These are phyloP conservation scores for Saccopteryx bilineata DNA, from an alignment of 2,113 vertebrate species.

Conservation along the genomic window DNA sequence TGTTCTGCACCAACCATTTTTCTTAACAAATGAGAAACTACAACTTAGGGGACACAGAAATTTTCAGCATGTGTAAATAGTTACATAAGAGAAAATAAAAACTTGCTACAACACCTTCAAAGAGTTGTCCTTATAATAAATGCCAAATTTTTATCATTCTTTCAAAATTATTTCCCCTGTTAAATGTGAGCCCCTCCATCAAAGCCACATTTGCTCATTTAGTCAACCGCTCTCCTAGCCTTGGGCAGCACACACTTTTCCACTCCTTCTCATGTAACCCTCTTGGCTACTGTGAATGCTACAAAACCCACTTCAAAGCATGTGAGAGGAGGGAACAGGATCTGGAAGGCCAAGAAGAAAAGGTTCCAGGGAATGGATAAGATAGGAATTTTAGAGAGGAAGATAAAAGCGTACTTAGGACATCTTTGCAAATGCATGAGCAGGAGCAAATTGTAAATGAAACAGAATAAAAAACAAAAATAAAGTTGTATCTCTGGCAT, in stretches of 20 bases:
- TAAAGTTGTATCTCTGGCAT: not conserved
- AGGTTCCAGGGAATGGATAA: constrained; percentile 62
- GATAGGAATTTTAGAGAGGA: constrained; percentile 63
- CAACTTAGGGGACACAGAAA: constrained; percentile 51
- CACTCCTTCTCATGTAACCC: constrained; percentile 80
- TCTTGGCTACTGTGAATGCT: constrained; percentile 81
- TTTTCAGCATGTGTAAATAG: constrained; percentile 74
- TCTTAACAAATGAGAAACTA: constrained; percentile 55
- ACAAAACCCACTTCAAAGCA: constrained; percentile 83
- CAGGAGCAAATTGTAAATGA: constrained; percentile 26
- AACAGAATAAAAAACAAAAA: constrained; percentile 59
- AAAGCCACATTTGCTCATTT: constrained; percentile 78
- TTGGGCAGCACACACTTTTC: constrained; percentile 74
- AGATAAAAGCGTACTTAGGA: constrained; percentile 64
- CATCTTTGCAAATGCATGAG: constrained; percentile 50
- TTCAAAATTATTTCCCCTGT: constrained; percentile 82
- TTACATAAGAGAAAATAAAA: constrained; percentile 80
- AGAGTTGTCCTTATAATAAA: constrained; percentile 74
- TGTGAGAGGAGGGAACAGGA: constrained; percentile 64
- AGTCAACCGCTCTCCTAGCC: constrained; percentile 72
- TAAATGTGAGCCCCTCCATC: constrained; percentile 73
- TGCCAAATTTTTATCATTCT: constrained; percentile 81
- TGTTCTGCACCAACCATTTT: constrained; percentile 18
- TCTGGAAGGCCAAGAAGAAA: constrained; percentile 67
- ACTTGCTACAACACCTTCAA: constrained; percentile 78